phyloP scores from a whole-genome alignment of 1,140 invertebrate genomes.

The Lineus longissimus region DNA sequence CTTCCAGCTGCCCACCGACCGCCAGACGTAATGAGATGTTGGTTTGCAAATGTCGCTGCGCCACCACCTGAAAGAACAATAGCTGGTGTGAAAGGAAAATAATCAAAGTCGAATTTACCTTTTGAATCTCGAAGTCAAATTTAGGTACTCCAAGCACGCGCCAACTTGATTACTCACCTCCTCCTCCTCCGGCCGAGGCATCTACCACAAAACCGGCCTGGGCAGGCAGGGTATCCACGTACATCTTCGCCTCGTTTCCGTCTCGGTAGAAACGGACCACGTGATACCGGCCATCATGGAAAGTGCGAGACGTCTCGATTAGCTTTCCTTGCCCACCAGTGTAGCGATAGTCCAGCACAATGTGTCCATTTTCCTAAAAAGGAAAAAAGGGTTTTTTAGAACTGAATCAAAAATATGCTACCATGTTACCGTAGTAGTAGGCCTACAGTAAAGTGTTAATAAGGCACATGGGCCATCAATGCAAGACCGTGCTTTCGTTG shows the following conservation, averaged over 20 bases:
- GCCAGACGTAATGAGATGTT: slow-evolving; percentile 33
- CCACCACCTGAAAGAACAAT: background rate
- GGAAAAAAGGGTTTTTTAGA: slow-evolving; percentile 8
- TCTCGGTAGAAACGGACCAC: slow-evolving; percentile 36
- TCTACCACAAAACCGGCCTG: background rate
- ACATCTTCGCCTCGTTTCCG: slow-evolving; percentile 28
- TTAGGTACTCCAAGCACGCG: too few species aligned
- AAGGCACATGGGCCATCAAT: too few species aligned
- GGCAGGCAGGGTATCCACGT: slow-evolving; percentile 26
- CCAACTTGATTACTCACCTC: background rate
- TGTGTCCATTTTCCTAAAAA: slow-evolving; percentile 34
- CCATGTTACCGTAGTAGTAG: too few species aligned
- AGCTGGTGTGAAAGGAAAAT: background rate
- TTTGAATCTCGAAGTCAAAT: too few species aligned
- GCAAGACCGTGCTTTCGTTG: too few species aligned
- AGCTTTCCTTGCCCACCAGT: slow-evolving; percentile 25
- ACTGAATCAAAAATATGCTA: too few species aligned
- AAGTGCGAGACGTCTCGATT: slow-evolving; percentile 17
- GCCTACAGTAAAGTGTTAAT: too few species aligned
- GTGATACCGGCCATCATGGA: slow-evolving; percentile 44
- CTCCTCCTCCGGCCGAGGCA: background rate
- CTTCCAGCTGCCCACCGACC: slow-evolving; percentile 17
- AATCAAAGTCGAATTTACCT: too few species aligned
- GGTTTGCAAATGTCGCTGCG: slow-evolving; percentile 26
- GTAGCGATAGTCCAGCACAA: slow-evolving; percentile 31